These are phyloP conservation scores for Magallana nippona DNA, from an alignment of 2,888 invertebrate genomes.

Conservation along the genomic window DNA sequence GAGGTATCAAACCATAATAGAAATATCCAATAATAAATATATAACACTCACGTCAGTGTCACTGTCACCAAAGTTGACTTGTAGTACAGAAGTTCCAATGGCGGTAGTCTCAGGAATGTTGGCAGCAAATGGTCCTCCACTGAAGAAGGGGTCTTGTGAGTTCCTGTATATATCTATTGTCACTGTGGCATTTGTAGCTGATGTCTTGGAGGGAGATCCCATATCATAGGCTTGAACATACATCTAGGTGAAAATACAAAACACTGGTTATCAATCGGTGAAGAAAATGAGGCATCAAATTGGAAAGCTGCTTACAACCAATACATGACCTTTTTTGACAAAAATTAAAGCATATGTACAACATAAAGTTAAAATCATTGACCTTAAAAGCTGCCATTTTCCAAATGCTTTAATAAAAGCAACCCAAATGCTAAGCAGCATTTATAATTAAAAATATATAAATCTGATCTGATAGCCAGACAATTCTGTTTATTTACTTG, in stretches of 20 bases:
- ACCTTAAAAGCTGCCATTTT: no score
- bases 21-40: no score
- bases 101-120: slow-evolving; percentile 40
- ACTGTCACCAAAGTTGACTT: slow-evolving; percentile 43
- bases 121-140: slow-evolving; percentile 17
- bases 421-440: no score
- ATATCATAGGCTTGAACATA: slow-evolving; percentile 56
- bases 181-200: slow-evolving; percentile 53
- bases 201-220: slow-evolving; percentile 53
- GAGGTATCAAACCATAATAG: no score
- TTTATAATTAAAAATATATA: no score
- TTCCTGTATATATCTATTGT: slow-evolving; percentile 55
- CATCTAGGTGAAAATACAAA: slow-evolving; percentile 47
- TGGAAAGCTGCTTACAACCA: no score
- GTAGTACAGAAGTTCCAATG: slow-evolving; percentile 14
- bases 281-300: background rate
- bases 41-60: slow-evolving; percentile 50
- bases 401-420: no score
- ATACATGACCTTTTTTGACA: no score
- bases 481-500: no score
- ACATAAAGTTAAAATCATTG: no score
- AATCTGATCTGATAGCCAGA: no score
- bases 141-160: slow-evolving; percentile 49
- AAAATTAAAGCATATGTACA: no score
- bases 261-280: background rate